These are phyloP conservation scores for Nematopogon swammerdamellus DNA, from an alignment of 2,888 invertebrate species.

Conservation along the genomic window DNA sequence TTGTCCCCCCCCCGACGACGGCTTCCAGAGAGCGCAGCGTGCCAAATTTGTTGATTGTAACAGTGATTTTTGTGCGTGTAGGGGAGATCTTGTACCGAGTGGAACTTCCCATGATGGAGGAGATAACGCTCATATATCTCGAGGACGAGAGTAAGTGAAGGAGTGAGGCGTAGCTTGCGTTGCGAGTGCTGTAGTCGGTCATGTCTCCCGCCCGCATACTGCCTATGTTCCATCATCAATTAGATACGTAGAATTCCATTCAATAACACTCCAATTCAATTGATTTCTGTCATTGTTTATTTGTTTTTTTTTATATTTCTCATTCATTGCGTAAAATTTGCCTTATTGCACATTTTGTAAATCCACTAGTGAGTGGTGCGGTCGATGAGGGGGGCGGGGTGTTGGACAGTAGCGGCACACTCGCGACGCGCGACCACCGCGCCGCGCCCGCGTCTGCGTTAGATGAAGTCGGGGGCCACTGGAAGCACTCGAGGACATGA, in stretches of 20 bases:
- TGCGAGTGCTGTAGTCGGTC: constrained; percentile 62
- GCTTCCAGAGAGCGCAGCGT: background rate
- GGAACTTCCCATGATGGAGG: constrained; percentile 92
- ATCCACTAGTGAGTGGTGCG: background rate
- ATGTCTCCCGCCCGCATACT: constrained; percentile 55
- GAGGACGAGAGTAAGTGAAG: constrained; percentile 78
- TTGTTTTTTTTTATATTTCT: constrained; percentile 39
- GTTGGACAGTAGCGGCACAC: too few relatives aligned
- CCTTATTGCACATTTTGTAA: background rate
- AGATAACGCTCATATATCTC: constrained; percentile 91
- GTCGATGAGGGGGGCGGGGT: too few relatives aligned
- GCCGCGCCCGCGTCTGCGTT: constrained; percentile 9
- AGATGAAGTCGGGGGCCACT: constrained; percentile 32
- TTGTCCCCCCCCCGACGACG: background rate
- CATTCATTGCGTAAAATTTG: constrained; percentile 40
- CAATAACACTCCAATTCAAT: constrained; percentile 51
- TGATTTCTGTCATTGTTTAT: constrained; percentile 37
- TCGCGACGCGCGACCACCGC: background rate
- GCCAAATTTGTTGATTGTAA: constrained; percentile 24
- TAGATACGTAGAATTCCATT: constrained; percentile 55
- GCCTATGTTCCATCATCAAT: constrained; percentile 54
- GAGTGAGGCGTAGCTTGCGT: constrained; percentile 64
- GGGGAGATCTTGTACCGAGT: constrained; percentile 92
- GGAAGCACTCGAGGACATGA: constrained; percentile 46
- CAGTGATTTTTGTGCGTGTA: constrained; percentile 57